Evolutionary conservation across 2,113 vertebrate species (phyloP), one percentile per base, ranked within the genome.

Genomic region (Struthidea cinerea): DNA sequence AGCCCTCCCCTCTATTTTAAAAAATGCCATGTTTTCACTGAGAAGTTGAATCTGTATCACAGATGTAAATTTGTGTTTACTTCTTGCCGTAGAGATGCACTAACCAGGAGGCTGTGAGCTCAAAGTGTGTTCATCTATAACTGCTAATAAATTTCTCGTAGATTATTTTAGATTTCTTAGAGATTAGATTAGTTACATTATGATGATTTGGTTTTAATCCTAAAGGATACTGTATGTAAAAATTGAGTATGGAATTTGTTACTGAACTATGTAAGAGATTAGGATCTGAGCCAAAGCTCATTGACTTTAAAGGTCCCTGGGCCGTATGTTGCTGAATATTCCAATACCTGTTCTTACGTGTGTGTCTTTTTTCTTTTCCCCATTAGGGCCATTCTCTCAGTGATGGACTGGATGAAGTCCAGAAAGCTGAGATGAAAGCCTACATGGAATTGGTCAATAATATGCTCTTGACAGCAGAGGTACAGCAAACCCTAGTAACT

Each of bases 351-450:
- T 87, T 84, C 85, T 95, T 74, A 90, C 42, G 27, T 28, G 19
- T 63, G 21, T 81, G 8, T 67, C 5, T 64, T 19, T 73, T 37
- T 32, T 23, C 20, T 87, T 84, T 60, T 64, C 89, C 85, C 88
- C 93, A 78, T 93, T 97, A 99, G 99, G 99, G 99, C 92, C 98
- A 99, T 98, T 98, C 99, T 94, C 98, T 99, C 96, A 99, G 99
- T 89, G 99, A 99, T 68, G 98, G 99, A 35, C 96, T 99, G 96
- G 99, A 99, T 96, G 99, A 99, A 86, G 98, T 99, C 90, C 99
- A 99, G 93, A 99, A 99, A 97, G 99, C 99, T 84, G 99, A 99
- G 97, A 99, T 99, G 99, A 99, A 99, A 97, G 99, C 99, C 28
- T 99, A 99, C 97, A 99, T 99, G 98, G 98, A 99, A 95, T 88